Evolutionary conservation across 37 sponge, comb jelly and placozoan genomes (phyloP), one percentile per base, ranked within the genome.

Genomic region (Crambe crambe): DNA sequence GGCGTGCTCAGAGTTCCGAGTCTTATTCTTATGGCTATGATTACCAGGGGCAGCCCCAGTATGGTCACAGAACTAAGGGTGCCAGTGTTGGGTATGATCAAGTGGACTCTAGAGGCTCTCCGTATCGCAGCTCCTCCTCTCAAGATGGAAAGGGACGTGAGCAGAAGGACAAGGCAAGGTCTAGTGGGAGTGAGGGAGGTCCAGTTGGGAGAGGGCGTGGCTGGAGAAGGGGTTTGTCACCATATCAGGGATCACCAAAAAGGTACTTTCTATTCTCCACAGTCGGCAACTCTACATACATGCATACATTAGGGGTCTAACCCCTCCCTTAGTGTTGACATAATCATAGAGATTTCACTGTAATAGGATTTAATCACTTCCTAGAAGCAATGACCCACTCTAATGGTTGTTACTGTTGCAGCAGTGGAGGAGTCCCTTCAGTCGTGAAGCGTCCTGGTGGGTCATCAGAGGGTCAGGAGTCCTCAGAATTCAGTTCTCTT

Each of bases 401-500:
- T n/a, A n/a, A n/a, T n/a, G n/a, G n/a, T n/a, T n/a, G n/a, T n/a
- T n/a, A n/a, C n/a, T n/a, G n/a, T n/a, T n/a, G n/a, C n/a, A n/a
- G n/a, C n/a, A n/a, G n/a, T n/a, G n/a, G n/a, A n/a, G n/a, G n/a
- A n/a, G n/a, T n/a, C n/a, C n/a, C n/a, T n/a, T n/a, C n/a, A n/a
- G n/a, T 15, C 27, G 68, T 32, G 37, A 8, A 32, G 35, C 30
- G 32, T 67, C 34, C 68, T 29, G 22, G 4, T 77, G 29, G 1
- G 32, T 72, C 44, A 15, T n/a, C n/a, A n/a, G n/a, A n/a, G n/a
- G n/a, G n/a, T n/a, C 51, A 47, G 51, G 51, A 60, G 25, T 5
- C 32, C 4, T 72, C 62, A 12, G 83, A 83, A 67, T 83, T 83
- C 42, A 41, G 61, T 20, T 36, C 34, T 43, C 42, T 83, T 57